phyloP scores from a whole-genome alignment of 1,140 invertebrate genomes.

The Microplitis mediator region DNA sequence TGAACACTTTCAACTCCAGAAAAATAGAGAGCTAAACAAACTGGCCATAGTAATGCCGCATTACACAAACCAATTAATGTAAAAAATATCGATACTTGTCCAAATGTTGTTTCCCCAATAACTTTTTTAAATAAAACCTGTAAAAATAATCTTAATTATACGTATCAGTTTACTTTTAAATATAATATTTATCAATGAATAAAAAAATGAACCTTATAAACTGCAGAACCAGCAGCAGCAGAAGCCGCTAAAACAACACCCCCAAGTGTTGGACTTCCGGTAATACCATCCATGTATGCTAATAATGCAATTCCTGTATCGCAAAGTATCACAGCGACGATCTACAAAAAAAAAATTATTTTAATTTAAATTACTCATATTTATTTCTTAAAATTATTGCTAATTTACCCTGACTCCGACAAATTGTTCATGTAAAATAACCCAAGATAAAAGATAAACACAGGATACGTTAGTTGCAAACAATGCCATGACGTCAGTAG shows the following conservation, averaged over 20 bases:
- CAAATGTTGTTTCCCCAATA: slow-evolving; percentile 86
- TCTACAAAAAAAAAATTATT: slow-evolving; percentile 65
- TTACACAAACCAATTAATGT: slow-evolving; percentile 85
- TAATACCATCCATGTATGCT: slow-evolving; percentile 95
- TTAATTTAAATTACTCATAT: not conserved
- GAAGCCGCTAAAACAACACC: slow-evolving; percentile 89
- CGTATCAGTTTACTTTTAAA: not conserved
- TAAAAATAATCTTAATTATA: slow-evolving; percentile 22
- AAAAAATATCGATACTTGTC: slow-evolving; percentile 87
- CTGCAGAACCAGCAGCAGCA: slow-evolving; percentile 86
- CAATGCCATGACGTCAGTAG: slow-evolving; percentile 89
- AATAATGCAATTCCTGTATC: slow-evolving; percentile 92
- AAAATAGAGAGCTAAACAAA: slow-evolving; percentile 82
- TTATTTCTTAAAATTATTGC: not conserved
- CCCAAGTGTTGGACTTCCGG: slow-evolving; percentile 84
- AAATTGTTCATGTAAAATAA: slow-evolving; percentile 94
- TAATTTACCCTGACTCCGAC: slow-evolving; percentile 88
- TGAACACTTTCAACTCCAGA: slow-evolving; percentile 81
- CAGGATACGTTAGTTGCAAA: slow-evolving; percentile 93
- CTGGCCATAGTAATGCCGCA: slow-evolving; percentile 83
- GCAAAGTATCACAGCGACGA: slow-evolving; percentile 92
- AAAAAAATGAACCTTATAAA: slow-evolving; percentile 78
- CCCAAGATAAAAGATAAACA: slow-evolving; percentile 93
- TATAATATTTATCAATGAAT: not conserved
- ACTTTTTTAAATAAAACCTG: slow-evolving; percentile 90